Percentiles rank a stretch among this genome's conserved stretches.
phyloP scores from a whole-genome alignment of 2,797 vertebrate species.

The Squalus acanthias region DNA sequence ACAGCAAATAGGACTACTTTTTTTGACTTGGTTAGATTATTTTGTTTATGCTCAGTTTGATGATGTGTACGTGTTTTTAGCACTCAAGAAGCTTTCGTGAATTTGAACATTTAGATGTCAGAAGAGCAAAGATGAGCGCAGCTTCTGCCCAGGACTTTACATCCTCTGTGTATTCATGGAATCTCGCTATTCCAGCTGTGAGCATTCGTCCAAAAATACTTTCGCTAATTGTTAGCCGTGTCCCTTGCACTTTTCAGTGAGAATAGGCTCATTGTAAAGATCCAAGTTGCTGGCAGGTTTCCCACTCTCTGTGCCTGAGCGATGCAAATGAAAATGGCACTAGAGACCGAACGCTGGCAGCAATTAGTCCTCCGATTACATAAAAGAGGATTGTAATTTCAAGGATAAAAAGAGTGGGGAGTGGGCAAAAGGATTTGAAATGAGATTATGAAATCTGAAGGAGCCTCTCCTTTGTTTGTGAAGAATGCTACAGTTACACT shows the following conservation, averaged over 20 bases:
- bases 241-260: conserved; percentile 45
- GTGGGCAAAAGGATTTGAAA: conserved; percentile 70
- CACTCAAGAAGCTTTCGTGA: background rate
- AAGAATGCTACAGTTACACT: conserved; percentile 59
- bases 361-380: conserved; percentile 63
- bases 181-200: conserved; percentile 51
- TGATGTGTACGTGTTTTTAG: background rate
- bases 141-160: background rate
- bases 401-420: conserved; percentile 61
- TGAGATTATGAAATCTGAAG: conserved; percentile 68
- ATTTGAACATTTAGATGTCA: background rate
- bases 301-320: conserved; percentile 42
- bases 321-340: conserved; percentile 40
- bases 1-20: background rate
- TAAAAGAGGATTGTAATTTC: conserved; percentile 69
- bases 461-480: conserved; percentile 63
- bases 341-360: conserved; percentile 52
- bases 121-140: background rate
- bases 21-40: background rate
- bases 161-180: conserved; percentile 43
- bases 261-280: conserved; percentile 44
- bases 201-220: conserved; percentile 56
- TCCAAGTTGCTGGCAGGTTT: conserved; percentile 38
- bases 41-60: background rate
- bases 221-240: conserved; percentile 61